Percentiles rank a stretch among this genome's conserved stretches.
These are phyloP conservation scores for Aethina tumida DNA, from an alignment of 1,140 invertebrate species.

Conservation along the genomic window DNA sequence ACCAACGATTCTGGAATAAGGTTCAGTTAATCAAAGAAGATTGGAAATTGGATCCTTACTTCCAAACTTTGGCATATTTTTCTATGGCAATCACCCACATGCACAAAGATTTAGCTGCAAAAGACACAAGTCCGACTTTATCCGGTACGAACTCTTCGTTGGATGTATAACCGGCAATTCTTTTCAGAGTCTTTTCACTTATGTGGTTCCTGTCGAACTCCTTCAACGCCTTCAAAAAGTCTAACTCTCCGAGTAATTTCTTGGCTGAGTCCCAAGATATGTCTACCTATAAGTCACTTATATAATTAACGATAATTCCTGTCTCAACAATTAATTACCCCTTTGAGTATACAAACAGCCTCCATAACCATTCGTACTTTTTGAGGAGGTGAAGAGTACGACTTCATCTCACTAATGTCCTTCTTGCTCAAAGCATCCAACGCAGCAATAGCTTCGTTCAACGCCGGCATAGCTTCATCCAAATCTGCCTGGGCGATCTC, in stretches of 20 bases:
- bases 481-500: conserved; percentile 70
- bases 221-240: conserved; percentile 65
- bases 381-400: conserved; percentile 69
- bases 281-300: conserved; percentile 42
- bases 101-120: conserved; percentile 74
- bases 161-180: conserved; percentile 65
- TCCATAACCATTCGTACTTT: conserved; percentile 85
- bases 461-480: conserved; percentile 70
- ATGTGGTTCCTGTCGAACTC: conserved; percentile 85
- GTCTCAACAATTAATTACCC: conserved; percentile 32
- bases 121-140: conserved; percentile 68
- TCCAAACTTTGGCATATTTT: conserved; percentile 77
- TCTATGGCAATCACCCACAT: conserved; percentile 88
- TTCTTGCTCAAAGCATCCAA: conserved; percentile 71
- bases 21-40: not conserved
- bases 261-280: conserved; percentile 80
- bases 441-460: conserved; percentile 71
- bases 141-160: conserved; percentile 79
- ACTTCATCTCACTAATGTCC: conserved; percentile 80
- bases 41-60: conserved; percentile 38
- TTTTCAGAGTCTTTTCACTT: conserved; percentile 65
- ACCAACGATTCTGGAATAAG: conserved; percentile 55
- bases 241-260: conserved; percentile 66
- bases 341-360: conserved; percentile 74
- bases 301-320: not conserved